Evolutionary conservation across 2,113 vertebrate species (phyloP), one percentile per base, ranked within the genome.

Genomic region (Zosterops pallidus): DNA sequence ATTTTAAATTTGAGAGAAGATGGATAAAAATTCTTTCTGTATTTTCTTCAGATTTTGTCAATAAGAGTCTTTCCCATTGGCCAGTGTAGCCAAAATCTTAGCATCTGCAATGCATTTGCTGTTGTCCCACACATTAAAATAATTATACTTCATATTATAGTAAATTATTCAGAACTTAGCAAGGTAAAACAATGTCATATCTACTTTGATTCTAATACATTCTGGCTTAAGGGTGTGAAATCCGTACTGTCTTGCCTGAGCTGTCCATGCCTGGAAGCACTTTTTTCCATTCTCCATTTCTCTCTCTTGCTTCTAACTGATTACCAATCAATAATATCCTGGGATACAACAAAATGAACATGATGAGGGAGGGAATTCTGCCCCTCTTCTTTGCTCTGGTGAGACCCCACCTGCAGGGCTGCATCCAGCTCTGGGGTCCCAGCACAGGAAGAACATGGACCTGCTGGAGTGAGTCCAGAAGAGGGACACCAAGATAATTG

Each of bases 151-250:
- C 33, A 29, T 18, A 50, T 56, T 78, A 37, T 94, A 85, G 50
- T 80, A 96, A 95, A 81, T 90, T 81, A 94, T 70, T 33, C 35
- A 94, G 37, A 82, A 56, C 2, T 75, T 90, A 83, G 11, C 2
- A 41, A 95, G 47, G 44, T 94, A 79, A 95, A 84, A 75, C 37
- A 89, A 59, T 86, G 42, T 14, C 63, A 87, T 35, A 76, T 95
- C 41, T 94, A 44, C 55, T 96, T 83, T 84, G 35, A 83, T 93
- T 95, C 44, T 83, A 81, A 81, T 90, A 89, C 90, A 96, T 87
- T 95, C 62, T 41, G 60, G 5, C 22, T 49, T 65, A 75, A 71
- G 26, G 44, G 4, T 86, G 9, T 88, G 92, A 88, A 96, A 94
- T 94, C 28, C 12, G 9, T 57, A 93, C 19, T 47, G 9, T 85